Conservation (phyloP, 2,888 invertebrate species). For the Drosophila tanythrix region DNA sequence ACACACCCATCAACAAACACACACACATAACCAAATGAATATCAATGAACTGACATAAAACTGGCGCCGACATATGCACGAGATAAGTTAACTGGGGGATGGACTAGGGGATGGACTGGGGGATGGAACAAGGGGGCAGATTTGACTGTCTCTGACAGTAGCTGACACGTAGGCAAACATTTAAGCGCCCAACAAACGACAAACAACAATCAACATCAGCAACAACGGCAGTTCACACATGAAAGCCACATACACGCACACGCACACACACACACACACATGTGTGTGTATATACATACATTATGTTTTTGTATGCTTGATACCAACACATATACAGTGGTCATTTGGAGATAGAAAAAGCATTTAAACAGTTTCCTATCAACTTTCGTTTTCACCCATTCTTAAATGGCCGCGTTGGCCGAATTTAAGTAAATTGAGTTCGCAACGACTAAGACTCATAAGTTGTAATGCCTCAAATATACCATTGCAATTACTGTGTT, state of each 20-base stretch:
- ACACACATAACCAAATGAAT: constrained; percentile 63
- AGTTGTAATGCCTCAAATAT: neutral
- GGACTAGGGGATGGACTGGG: neutral
- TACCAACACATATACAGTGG: constrained; percentile 7
- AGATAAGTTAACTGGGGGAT: constrained; percentile 10
- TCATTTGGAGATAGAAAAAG: neutral
- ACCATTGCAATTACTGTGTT: no score
- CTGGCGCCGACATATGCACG: constrained; percentile 51
- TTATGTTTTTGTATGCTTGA: constrained; percentile 9
- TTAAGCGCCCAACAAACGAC: constrained; percentile 51
- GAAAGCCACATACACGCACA: constrained; percentile 8
- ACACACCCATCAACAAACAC: constrained; percentile 41
- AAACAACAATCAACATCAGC: constrained; percentile 51
- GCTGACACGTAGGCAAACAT: constrained; percentile 79
- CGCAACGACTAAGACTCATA: neutral
- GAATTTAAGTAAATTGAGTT: neutral
- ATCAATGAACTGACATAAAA: constrained; percentile 78
- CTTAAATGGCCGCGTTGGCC: no score
- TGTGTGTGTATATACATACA: neutral
- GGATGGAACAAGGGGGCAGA: constrained; percentile 5
- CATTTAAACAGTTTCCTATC: neutral
- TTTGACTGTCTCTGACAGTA: constrained; percentile 64
- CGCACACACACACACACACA: constrained; percentile 2
- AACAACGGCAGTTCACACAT: constrained; percentile 53
- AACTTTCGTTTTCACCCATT: neutral